These are phyloP conservation scores for Epinephelus moara DNA, from an alignment of 2,113 vertebrate species.

Conservation along the genomic window DNA sequence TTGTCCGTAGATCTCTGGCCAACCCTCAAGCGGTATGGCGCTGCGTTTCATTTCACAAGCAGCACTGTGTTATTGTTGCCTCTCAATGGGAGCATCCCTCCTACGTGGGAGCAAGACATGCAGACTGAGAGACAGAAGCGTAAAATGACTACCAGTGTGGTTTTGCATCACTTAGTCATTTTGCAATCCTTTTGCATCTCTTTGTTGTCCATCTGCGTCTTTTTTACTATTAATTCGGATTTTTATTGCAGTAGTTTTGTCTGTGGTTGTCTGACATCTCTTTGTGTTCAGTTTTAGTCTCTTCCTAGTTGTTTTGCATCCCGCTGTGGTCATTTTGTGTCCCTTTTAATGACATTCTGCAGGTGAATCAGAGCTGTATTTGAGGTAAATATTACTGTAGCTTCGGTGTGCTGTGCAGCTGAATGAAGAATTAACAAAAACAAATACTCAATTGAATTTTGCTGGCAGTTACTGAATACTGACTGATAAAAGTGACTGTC, in stretches of 20 bases:
- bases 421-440: constrained; percentile 11
- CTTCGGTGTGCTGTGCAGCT: not conserved
- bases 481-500: not conserved
- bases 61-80: not conserved
- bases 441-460: not conserved
- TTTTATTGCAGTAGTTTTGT: too few relatives aligned
- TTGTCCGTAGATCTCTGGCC: not conserved
- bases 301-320: too few relatives aligned
- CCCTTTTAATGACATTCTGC: not conserved
- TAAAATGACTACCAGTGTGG: too few relatives aligned
- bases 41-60: not conserved
- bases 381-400: not conserved
- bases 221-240: too few relatives aligned
- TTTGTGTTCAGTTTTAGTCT: too few relatives aligned
- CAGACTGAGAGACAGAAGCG: too few relatives aligned
- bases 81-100: not conserved
- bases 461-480: not conserved
- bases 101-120: too few relatives aligned
- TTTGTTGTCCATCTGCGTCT: too few relatives aligned
- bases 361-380: not conserved
- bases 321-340: not conserved
- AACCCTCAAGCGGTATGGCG: not conserved
- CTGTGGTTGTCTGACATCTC: not conserved
- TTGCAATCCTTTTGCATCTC: not conserved
- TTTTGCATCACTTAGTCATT: not conserved